Evolutionary conservation across 1,140 invertebrate species (phyloP).

Genomic region (Eufriesea mexicana): DNA sequence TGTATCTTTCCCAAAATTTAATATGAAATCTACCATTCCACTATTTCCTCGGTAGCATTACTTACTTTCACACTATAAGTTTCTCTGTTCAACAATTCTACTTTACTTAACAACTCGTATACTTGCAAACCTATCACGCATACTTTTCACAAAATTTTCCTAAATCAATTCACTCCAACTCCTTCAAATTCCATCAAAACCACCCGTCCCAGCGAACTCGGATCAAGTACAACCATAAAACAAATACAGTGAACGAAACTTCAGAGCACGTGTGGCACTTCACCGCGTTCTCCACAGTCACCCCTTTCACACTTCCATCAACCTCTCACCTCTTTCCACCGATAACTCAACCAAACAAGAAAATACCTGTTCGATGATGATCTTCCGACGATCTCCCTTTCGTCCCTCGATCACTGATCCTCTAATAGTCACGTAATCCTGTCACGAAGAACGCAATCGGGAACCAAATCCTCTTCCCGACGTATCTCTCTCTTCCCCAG

Average conservation of each 20-base stretch:
- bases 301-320: neutral
- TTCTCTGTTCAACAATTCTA: no score
- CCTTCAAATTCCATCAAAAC: neutral
- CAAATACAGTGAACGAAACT: neutral
- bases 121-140: no score
- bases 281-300: neutral
- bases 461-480: neutral
- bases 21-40: no score
- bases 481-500: neutral
- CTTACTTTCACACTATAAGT: no score
- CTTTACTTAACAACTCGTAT: no score
- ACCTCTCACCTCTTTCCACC: no score
- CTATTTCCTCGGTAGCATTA: no score
- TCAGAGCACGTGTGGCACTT: neutral
- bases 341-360: neutral
- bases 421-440: slow-evolving; percentile 3
- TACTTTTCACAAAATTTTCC: no score
- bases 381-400: neutral
- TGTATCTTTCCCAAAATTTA: no score
- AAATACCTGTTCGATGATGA: slow-evolving; percentile 15
- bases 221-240: neutral
- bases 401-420: neutral
- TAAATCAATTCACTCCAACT: neutral
- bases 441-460: neutral
- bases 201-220: neutral